Base-by-base conservation (phyloP, 1,140 invertebrate species). In the Leptinotarsa undecemlineata region DNA sequence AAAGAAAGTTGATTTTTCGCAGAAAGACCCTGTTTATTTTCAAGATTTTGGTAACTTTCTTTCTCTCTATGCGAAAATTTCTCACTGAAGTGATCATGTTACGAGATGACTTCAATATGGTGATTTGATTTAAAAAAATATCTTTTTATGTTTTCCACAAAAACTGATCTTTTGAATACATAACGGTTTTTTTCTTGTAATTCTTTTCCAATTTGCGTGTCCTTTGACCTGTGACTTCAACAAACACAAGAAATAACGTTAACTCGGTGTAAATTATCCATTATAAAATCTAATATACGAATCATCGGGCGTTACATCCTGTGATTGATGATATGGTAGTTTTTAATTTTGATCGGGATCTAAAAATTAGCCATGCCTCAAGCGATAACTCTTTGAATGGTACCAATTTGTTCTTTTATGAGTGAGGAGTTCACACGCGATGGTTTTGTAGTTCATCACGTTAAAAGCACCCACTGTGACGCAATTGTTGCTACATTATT, bases 221-320 rank as follows among this genome's bases (percentile, higher is more conserved):
- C 51, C n/a, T 19, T 57, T 57, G 51, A 57, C 51, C 51, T 57
- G 51, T 57, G 51, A 57, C 51, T 57, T 57, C 51, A 57, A 57
- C 51, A 57, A 57, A 57, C 51, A 57, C 17, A 19, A 57, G n/a
- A 19, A 57, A 57, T 57, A 57, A 57, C 51, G 51, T 57, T 57
- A 15, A 57, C 51, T 17, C 51, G 66, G 14, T 47, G 33, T 68
- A 68, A 47, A 68, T 42, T 68, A 68, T 42, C 66, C 33, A 13
- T 42, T 42, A 17, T 68, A 68, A 68, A 68, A 68, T 68, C 66
- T 68, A 68, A 68, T 68, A 68, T 42, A 47, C n/a, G n/a, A 68
- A 33, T 48, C 33, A 68, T 68, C 33, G 66, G 66, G 42, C 66
- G 23, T 68, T 68, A 68, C 66, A 68, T 68, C 66, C 66, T 68